Percentiles rank a stretch among this genome's conserved stretches.
Evolutionary conservation across 53 echinoderm and acorn worm species (phyloP).

Genomic region (Zoroaster sp.): DNA sequence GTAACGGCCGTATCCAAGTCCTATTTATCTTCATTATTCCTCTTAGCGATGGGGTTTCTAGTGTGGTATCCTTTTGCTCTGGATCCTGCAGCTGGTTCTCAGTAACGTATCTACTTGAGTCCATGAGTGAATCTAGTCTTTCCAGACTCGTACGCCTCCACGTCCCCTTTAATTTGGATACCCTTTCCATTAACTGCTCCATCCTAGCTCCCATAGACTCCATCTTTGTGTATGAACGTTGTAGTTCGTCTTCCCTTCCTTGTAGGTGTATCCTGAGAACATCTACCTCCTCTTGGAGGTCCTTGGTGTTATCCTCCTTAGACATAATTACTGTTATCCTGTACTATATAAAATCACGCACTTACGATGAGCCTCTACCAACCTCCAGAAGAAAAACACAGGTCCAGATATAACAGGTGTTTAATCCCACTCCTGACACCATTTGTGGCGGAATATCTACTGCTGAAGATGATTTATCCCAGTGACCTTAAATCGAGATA

Average conservation of each 20-base stretch:
- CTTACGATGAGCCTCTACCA: no score
- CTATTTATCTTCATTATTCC: neutral
- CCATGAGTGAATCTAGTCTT: neutral
- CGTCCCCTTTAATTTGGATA: neutral
- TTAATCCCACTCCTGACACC: no score
- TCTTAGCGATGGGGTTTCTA: neutral
- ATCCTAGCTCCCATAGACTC: neutral
- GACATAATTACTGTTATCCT: no score
- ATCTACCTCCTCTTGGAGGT: neutral
- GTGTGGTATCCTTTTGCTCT: neutral
- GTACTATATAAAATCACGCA: no score
- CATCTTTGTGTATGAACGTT: neutral
- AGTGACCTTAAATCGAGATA: no score
- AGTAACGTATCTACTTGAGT: neutral
- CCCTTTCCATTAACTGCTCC: neutral
- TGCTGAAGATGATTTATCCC: no score
- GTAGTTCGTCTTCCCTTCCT: neutral
- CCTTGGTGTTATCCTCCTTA: no score
- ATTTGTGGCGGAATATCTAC: no score
- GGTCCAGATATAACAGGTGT: no score
- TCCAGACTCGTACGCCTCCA: neutral
- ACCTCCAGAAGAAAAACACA: no score
- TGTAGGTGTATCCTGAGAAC: neutral
- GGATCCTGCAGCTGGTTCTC: neutral
- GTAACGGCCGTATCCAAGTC: neutral